Evolutionary conservation across 64 coral and sea anemone species (phyloP).

Genomic region (Actinia tenebrosa): DNA sequence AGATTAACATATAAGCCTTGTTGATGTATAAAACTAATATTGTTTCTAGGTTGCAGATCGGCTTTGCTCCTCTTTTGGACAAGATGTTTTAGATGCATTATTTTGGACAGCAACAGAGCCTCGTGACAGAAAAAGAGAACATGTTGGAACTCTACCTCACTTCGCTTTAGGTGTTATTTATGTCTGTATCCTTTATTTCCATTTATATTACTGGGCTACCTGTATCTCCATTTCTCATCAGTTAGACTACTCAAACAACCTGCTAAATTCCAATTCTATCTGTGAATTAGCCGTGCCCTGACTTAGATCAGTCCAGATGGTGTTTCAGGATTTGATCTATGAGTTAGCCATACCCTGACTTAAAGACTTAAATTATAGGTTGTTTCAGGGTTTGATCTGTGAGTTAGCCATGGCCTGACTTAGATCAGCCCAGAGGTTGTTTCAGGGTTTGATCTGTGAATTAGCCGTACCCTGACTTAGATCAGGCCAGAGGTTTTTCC

Average conservation of each 20-base stretch:
- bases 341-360: too few species aligned
- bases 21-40: not conserved
- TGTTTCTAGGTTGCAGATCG: slow-evolving; percentile 83
- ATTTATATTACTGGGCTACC: not conserved
- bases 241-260: not conserved
- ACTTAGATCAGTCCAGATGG: too few species aligned
- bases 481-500: too few species aligned
- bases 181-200: slow-evolving; percentile 85
- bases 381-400: too few species aligned
- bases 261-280: not conserved
- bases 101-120: slow-evolving; percentile 98
- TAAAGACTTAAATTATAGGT: too few species aligned
- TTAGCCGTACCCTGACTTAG: not conserved
- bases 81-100: slow-evolving; percentile 94
- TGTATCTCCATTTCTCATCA: too few species aligned
- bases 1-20: too few species aligned
- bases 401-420: too few species aligned
- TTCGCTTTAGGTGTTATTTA: slow-evolving; percentile 91
- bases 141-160: slow-evolving; percentile 80
- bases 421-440: too few species aligned
- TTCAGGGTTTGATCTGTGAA: too few species aligned
- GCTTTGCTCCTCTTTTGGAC: slow-evolving; percentile 94
- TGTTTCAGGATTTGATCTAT: too few species aligned
- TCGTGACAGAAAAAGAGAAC: slow-evolving; percentile 71
- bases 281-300: too few species aligned